Evolutionary conservation across 1,140 invertebrate species (phyloP).

Genomic region (Cephus cinctus): DNA sequence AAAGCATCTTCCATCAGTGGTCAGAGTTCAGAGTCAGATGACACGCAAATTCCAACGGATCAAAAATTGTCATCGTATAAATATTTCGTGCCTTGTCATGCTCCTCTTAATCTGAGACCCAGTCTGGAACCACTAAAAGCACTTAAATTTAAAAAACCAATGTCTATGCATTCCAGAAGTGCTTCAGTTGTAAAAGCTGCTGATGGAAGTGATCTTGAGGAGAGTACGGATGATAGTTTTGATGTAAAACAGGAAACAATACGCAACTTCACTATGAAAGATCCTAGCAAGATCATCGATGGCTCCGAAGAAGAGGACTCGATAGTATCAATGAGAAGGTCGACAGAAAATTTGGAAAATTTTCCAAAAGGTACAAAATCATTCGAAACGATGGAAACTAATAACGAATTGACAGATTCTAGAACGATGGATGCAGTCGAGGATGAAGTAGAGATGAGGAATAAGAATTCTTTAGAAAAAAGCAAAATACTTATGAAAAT

Average conservation of each 20-base stretch:
- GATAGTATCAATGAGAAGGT: not conserved
- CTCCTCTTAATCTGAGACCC: slow-evolving; percentile 34
- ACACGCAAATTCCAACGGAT: slow-evolving; percentile 14
- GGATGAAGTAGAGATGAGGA: too few relatives aligned
- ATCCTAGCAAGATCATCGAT: too few relatives aligned
- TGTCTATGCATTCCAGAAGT: slow-evolving; percentile 33
- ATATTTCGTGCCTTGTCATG: slow-evolving; percentile 41
- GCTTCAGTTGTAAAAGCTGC: slow-evolving; percentile 17
- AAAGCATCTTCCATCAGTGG: slow-evolving; percentile 17
- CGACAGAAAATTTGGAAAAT: not conserved
- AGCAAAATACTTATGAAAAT: not conserved
- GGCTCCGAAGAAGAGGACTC: not conserved
- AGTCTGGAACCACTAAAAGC: slow-evolving; percentile 45
- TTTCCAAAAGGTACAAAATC: not conserved
- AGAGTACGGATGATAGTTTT: slow-evolving; percentile 19
- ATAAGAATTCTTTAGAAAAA: not conserved
- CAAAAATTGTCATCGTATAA: slow-evolving; percentile 29
- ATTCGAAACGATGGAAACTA: not conserved
- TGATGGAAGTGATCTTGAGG: too few relatives aligned
- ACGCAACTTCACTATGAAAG: not conserved
- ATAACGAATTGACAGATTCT: not conserved
- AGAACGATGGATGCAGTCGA: not conserved
- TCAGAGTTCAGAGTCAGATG: slow-evolving; percentile 34
- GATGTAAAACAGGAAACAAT: not conserved
- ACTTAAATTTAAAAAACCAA: slow-evolving; percentile 35